Evolutionary conservation across 1,140 invertebrate genomes (phyloP).

Genomic region (Panonychus citri): DNA sequence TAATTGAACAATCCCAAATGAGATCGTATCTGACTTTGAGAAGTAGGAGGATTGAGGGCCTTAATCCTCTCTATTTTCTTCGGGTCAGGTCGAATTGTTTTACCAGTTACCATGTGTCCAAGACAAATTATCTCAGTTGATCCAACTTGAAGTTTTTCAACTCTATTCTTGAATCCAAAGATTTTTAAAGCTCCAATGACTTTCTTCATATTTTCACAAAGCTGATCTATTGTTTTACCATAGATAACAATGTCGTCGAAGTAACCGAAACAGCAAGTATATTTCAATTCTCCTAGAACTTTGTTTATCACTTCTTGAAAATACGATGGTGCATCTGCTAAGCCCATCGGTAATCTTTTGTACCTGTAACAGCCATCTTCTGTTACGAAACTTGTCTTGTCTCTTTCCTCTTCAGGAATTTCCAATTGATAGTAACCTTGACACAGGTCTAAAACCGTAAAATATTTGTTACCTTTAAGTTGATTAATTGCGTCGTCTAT

Average conservation of each 20-base stretch:
- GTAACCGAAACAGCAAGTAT: constrained; percentile 11
- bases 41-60: neutral
- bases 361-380: constrained; percentile 6
- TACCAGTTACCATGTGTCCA: constrained; percentile 12
- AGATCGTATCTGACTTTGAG: neutral
- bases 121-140: constrained; percentile 19
- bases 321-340: constrained; percentile 21
- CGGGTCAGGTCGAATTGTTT: constrained; percentile 12
- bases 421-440: constrained; percentile 21
- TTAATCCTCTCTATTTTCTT: constrained; percentile 9
- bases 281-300: neutral
- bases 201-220: too few species aligned
- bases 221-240: too few species aligned
- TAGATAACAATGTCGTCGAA: constrained; percentile 22
- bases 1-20: neutral
- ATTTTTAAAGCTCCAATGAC: too few species aligned
- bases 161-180: too few species aligned
- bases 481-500: constrained; percentile 10
- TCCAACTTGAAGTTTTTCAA: neutral
- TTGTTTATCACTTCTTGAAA: constrained; percentile 18
- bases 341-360: constrained; percentile 22
- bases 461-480: constrained; percentile 11
- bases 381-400: constrained; percentile 14
- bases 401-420: constrained; percentile 14
- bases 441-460: constrained; percentile 17